These are phyloP conservation scores for Digitonthophagus gazella DNA, from an alignment of 2,888 invertebrate species.

Conservation along the genomic window DNA sequence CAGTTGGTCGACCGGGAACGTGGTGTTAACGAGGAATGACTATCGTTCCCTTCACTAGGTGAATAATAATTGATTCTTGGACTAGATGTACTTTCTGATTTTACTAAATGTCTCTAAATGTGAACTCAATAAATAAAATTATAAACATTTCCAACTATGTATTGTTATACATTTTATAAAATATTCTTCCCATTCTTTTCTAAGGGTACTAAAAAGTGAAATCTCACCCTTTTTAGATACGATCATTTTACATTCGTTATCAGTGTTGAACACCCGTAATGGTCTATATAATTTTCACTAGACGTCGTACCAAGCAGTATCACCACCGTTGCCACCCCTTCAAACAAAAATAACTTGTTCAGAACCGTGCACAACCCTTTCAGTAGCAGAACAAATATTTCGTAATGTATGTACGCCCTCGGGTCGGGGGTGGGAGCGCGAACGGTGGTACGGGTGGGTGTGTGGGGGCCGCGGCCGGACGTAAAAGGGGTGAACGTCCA, in stretches of 20 bases:
- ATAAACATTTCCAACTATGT: too few species aligned
- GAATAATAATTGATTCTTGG: too few species aligned
- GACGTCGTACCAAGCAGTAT: neutral
- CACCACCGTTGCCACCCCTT: neutral
- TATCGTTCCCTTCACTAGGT: too few species aligned
- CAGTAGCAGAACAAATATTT: conserved; percentile 29
- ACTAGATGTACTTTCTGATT: too few species aligned
- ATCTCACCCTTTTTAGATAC: neutral
- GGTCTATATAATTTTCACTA: neutral
- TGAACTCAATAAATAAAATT: too few species aligned
- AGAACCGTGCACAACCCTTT: conserved; percentile 26
- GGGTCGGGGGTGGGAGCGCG: conserved; percentile 21
- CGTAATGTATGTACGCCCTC: conserved; percentile 29
- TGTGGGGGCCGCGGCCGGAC: conserved; percentile 26
- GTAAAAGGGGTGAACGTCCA: conserved; percentile 33
- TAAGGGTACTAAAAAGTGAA: too few species aligned
- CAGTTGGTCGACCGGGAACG: neutral
- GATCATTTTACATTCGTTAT: neutral
- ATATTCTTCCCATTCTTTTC: too few species aligned
- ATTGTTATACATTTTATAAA: too few species aligned
- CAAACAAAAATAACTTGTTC: conserved; percentile 23
- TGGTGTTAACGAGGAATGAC: neutral
- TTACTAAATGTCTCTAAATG: too few species aligned
- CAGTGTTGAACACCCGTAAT: neutral
- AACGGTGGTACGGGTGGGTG: neutral